Conservation (phyloP, 2,888 invertebrate species). For the Nasonovia ribisnigri region DNA sequence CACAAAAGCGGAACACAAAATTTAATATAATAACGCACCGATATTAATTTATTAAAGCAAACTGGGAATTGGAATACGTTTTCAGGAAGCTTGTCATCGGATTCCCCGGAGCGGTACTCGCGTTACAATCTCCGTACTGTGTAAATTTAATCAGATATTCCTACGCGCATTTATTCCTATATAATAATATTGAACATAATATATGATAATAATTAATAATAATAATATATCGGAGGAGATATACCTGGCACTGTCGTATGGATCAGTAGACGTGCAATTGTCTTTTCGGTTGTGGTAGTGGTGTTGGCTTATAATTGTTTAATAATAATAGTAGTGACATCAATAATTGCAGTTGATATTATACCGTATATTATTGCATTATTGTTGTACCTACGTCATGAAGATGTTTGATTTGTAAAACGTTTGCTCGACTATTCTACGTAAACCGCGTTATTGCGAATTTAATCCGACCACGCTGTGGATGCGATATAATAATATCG, state of each 20-base stretch:
- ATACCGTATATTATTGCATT: neutral
- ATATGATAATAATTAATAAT: too few species aligned
- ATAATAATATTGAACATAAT: neutral
- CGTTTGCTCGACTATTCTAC: neutral
- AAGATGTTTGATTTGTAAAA: neutral
- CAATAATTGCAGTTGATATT: neutral
- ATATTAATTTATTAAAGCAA: constrained; percentile 55
- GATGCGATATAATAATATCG: neutral
- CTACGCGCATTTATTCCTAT: neutral
- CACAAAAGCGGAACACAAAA: neutral
- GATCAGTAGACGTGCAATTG: neutral
- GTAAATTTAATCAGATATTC: constrained; percentile 42
- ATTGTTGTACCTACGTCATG: neutral
- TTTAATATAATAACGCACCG: constrained; percentile 18
- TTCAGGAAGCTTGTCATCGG: constrained; percentile 59
- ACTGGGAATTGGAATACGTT: constrained; percentile 54
- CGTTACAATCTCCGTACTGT: neutral
- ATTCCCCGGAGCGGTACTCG: constrained; percentile 49
- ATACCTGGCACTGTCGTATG: neutral
- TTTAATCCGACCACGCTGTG: neutral
- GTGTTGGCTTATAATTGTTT: neutral
- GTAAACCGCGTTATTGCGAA: neutral
- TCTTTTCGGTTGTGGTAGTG: neutral
- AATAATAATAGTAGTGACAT: neutral
- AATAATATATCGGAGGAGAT: neutral